Conservation (phyloP, 2,797 vertebrate species). For the Aldrovandia affinis region DNA sequence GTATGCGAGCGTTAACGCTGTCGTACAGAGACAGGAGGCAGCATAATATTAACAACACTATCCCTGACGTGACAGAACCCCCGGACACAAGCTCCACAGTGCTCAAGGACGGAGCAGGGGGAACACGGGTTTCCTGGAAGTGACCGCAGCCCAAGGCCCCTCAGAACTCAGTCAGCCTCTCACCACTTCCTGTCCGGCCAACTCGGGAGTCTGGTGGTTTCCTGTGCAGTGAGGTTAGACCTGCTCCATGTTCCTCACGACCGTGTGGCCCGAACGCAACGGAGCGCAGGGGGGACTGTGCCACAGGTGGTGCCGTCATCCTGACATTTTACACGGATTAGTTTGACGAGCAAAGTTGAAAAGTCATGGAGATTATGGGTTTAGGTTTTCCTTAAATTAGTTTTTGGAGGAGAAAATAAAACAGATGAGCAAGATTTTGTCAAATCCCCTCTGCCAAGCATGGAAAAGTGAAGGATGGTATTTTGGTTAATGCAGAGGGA, state of each 20-base stretch:
- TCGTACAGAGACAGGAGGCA: not conserved
- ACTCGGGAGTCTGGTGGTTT: not conserved
- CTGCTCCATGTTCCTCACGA: not conserved
- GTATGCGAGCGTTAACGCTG: not conserved
- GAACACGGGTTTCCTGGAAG: not conserved
- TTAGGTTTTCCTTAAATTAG: not conserved
- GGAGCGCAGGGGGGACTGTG: not conserved
- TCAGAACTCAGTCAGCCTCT: not conserved
- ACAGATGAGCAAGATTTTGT: not conserved
- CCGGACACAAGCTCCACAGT: not conserved
- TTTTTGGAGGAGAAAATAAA: not conserved
- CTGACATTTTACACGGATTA: not conserved
- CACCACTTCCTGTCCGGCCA: not conserved
- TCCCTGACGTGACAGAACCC: not conserved
- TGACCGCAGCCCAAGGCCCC: not conserved
- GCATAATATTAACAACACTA: not conserved
- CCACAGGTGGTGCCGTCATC: not conserved
- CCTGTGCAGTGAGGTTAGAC: not conserved
- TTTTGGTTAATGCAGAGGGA: no score
- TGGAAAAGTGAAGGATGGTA: not conserved
- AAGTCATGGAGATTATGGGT: not conserved
- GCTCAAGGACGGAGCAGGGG: not conserved
- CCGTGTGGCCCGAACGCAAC: not conserved
- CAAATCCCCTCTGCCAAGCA: not conserved
- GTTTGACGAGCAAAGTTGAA: not conserved